Conservation (phyloP, 2,113 vertebrate genomes). For the Catharus fuscescens region DNA sequence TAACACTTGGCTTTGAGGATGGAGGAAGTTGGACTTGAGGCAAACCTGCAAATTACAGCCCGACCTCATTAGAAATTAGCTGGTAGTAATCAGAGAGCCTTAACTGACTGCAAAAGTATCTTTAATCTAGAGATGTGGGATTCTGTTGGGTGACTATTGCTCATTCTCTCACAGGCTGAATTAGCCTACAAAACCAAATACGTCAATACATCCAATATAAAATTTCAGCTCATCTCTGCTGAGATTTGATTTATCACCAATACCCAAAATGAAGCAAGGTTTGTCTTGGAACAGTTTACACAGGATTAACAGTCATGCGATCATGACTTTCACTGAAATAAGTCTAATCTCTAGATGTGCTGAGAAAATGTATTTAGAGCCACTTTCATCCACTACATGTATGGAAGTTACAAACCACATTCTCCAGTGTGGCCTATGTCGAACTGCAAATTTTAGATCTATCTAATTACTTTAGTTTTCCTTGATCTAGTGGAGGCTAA, state of each 20-base stretch:
- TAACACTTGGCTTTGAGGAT: constrained; percentile 51
- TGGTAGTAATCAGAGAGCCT: constrained; percentile 32
- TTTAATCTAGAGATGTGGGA: constrained; percentile 44
- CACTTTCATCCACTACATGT: neutral
- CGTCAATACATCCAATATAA: neutral
- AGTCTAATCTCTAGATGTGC: neutral
- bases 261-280: neutral
- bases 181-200: neutral
- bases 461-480: neutral
- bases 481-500: neutral
- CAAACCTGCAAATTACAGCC: constrained; percentile 62
- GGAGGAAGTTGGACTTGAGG: constrained; percentile 61
- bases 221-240: constrained; percentile 6
- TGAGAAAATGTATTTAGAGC: constrained; percentile 1
- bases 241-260: constrained; percentile 4
- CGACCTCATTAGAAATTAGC: constrained; percentile 59
- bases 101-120: constrained; percentile 26
- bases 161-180: neutral
- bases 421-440: neutral
- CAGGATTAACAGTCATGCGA: neutral
- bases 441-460: neutral
- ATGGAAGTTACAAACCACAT: neutral
- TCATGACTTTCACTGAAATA: neutral
- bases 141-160: constrained; percentile 18
- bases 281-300: constrained; percentile 19